Evolutionary conservation across 2,888 invertebrate species (phyloP), one percentile per base, ranked within the genome.

Genomic region (Andrena praecox): DNA sequence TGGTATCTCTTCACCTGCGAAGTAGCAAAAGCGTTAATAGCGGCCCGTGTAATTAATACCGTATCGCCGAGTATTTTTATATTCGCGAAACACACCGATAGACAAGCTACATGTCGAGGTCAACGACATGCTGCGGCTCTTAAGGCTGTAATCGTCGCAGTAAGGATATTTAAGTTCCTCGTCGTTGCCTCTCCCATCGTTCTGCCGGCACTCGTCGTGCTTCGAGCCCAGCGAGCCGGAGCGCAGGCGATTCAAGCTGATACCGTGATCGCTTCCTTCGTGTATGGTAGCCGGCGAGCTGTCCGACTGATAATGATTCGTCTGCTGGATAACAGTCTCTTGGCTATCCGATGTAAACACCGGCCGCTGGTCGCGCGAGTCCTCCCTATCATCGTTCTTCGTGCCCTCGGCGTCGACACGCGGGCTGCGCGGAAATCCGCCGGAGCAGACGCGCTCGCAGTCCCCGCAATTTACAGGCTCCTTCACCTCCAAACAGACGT

Each of bases 1-100:
- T 8, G 96, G 96, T 86, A 96, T 96, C 82, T 96, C 96, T 84
- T 97, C 97, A 86, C 89, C 91, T 91, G 42, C 56, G 52, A 56
- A 77, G 33, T 67, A 5, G 56, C 1, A 33, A 63, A 63, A 67
- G 33, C 27, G 7, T 77, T 60, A 48, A 54, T 16, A 54, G 2
- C 10, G 5, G 16, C 10, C 7, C 7, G 24, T 42, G 27, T 1
- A 10, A n/a, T n/a, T 27, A 24, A 75, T 31, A 24, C 6, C 16
- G 20, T 48, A 3, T 27, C 50, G 48, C 31, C 24, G 68, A 64
- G 24, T 8, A 12, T 54, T 29, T 48, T 54, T 27, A 16, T 82
- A 92, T 70, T 93, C 91, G 10, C 83, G 83, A 24, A 89, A 63
- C 35, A 85, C 84, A 62, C 89, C 89, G 50, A 93, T 89, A 16